Percentiles rank a stretch among this genome's conserved stretches.
Evolutionary conservation across 1,140 invertebrate species (phyloP).

Genomic region (Diorhabda elongata): DNA sequence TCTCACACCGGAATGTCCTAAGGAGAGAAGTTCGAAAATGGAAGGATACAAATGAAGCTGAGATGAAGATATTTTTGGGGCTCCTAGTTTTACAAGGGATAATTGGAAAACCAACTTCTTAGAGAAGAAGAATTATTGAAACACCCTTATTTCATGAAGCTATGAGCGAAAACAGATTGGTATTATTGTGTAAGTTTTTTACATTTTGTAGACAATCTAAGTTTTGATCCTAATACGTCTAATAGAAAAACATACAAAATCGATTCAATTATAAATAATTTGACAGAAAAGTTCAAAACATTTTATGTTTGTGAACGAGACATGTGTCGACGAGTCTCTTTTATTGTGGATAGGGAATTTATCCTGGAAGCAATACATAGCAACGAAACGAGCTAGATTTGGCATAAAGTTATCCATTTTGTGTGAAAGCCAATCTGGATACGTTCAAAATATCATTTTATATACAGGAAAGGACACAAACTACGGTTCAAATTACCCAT

Average conservation of each 20-base stretch:
- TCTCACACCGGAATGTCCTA: too few relatives aligned
- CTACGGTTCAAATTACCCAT: not conserved
- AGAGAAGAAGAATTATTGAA: not conserved
- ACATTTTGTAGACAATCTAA: not conserved
- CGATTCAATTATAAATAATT: not conserved
- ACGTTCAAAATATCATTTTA: not conserved
- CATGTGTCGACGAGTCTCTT: slow-evolving; percentile 7
- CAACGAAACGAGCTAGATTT: slow-evolving; percentile 4
- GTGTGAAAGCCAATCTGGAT: not conserved
- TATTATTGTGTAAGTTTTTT: not conserved
- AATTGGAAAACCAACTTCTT: not conserved
- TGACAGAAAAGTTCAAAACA: not conserved
- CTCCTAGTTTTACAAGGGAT: not conserved
- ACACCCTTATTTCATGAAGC: not conserved
- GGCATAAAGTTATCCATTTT: not conserved
- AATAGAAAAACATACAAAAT: too few relatives aligned
- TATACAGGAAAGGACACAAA: slow-evolving; percentile 3
- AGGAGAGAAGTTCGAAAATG: not conserved
- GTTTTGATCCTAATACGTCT: not conserved
- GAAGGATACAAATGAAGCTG: not conserved
- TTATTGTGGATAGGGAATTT: slow-evolving; percentile 6
- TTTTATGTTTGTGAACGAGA: not conserved
- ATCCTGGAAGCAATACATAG: slow-evolving; percentile 4
- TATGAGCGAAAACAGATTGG: not conserved
- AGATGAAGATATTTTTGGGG: not conserved